Evolutionary conservation across 2,888 invertebrate genomes (phyloP).

Genomic region (Limnephilus marmoratus): DNA sequence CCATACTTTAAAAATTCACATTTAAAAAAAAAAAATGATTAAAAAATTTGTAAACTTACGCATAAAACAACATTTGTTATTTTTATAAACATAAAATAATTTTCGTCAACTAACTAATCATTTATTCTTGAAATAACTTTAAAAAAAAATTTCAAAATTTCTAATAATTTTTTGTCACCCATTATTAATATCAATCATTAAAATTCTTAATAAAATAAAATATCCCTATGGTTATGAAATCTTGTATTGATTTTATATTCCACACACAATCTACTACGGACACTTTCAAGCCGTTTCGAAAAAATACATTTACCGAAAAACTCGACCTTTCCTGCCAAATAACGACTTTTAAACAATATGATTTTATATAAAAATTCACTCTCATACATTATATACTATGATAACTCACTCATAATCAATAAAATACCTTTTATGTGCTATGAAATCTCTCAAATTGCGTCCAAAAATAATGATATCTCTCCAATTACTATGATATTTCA

Average conservation of each 20-base stretch:
- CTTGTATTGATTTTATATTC: conserved; percentile 37
- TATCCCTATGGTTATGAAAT: conserved; percentile 16
- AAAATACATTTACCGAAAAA: conserved; percentile 58
- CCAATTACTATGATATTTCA: not conserved
- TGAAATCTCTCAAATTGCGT: not conserved
- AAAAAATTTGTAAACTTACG: not conserved
- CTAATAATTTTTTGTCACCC: too few species aligned
- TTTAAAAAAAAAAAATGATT: too few species aligned
- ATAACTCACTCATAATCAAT: not conserved
- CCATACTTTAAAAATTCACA: not conserved
- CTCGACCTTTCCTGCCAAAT: conserved; percentile 32
- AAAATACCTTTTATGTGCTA: not conserved
- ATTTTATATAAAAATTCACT: not conserved
- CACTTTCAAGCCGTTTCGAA: conserved; percentile 62
- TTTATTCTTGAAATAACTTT: not conserved
- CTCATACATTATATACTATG: not conserved
- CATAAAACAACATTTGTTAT: too few species aligned
- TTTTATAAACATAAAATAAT: too few species aligned
- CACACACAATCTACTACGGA: conserved; percentile 57
- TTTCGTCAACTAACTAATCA: too few species aligned
- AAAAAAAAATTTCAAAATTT: not conserved
- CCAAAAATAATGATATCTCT: not conserved
- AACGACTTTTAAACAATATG: conserved; percentile 25
- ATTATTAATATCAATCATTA: not conserved
- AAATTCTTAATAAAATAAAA: not conserved